These are phyloP conservation scores for Catostomus latipinnis DNA, from an alignment of 2,797 vertebrate genomes.

Conservation along the genomic window DNA sequence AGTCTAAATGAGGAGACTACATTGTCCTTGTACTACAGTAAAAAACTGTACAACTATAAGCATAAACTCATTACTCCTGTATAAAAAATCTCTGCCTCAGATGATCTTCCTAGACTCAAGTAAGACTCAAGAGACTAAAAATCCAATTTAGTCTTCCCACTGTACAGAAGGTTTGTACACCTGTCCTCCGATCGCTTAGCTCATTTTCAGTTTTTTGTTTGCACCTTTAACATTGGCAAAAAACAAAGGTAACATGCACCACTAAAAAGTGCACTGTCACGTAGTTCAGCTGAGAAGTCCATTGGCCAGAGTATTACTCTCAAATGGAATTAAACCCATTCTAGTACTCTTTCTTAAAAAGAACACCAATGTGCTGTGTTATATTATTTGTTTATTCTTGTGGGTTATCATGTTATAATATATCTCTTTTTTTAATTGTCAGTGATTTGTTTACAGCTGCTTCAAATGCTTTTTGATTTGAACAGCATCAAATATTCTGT, in stretches of 20 bases:
- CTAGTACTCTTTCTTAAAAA: background rate
- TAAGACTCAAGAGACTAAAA: constrained; percentile 61
- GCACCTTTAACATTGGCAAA: constrained; percentile 72
- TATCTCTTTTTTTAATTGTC: constrained; percentile 26
- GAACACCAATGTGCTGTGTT: background rate
- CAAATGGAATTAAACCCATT: constrained; percentile 25
- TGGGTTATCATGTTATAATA: constrained; percentile 18
- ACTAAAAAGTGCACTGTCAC: constrained; percentile 29
- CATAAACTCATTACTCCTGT: background rate
- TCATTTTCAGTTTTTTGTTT: constrained; percentile 69
- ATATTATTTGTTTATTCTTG: constrained; percentile 20
- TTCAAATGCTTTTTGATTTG: constrained; percentile 4
- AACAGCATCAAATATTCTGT: constrained; percentile 6
- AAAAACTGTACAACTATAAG: constrained; percentile 25
- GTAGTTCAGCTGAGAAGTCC: constrained; percentile 19
- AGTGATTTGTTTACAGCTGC: constrained; percentile 19
- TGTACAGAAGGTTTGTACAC: constrained; percentile 64
- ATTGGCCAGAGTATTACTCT: constrained; percentile 34
- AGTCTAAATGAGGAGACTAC: background rate
- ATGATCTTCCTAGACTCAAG: constrained; percentile 60
- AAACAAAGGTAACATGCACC: constrained; percentile 63
- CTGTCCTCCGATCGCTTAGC: constrained; percentile 70
- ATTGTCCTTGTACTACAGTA: background rate
- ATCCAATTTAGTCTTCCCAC: constrained; percentile 72
- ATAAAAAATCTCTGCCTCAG: constrained; percentile 61